phyloP scores from a whole-genome alignment of 2,113 vertebrate genomes.

The Labeo catla region DNA sequence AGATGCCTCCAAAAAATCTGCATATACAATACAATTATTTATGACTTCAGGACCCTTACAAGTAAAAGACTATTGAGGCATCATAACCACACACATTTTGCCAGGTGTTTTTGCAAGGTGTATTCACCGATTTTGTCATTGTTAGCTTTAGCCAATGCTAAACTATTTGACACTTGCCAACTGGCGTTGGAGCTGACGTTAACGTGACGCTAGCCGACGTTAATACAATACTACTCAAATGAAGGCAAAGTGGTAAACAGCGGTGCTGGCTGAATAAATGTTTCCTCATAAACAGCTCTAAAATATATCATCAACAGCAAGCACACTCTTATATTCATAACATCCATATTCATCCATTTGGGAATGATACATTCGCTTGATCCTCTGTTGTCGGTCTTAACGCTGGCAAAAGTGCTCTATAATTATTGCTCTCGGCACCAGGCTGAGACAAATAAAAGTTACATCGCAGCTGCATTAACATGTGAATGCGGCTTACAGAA shows the following conservation, averaged over 20 bases:
- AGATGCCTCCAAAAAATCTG: slow-evolving; percentile 8
- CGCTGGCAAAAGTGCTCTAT: slow-evolving; percentile 53
- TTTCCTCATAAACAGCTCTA: slow-evolving; percentile 33
- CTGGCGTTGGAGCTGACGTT: slow-evolving; percentile 1
- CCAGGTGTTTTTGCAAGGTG: not conserved
- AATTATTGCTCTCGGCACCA: slow-evolving; percentile 57
- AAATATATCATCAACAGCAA: slow-evolving; percentile 39
- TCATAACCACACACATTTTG: not conserved
- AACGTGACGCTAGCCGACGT: not conserved
- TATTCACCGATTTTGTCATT: not conserved
- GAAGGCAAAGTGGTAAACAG: slow-evolving; percentile 22
- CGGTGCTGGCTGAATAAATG: slow-evolving; percentile 19
- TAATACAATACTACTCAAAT: slow-evolving; percentile 15
- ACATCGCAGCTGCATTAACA: slow-evolving; percentile 78
- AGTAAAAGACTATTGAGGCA: slow-evolving; percentile 2
- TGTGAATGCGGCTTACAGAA: slow-evolving; percentile 81
- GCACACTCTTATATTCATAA: slow-evolving; percentile 44
- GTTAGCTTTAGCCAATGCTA: slow-evolving; percentile 34
- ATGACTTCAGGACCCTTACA: not conserved
- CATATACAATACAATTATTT: not conserved
- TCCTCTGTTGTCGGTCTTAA: slow-evolving; percentile 51
- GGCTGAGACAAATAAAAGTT: slow-evolving; percentile 73
- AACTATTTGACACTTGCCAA: slow-evolving; percentile 28
- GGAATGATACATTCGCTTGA: slow-evolving; percentile 44
- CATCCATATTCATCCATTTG: slow-evolving; percentile 38